Evolutionary conservation across 2,888 invertebrate species (phyloP).

Genomic region (Dasypolia templi): DNA sequence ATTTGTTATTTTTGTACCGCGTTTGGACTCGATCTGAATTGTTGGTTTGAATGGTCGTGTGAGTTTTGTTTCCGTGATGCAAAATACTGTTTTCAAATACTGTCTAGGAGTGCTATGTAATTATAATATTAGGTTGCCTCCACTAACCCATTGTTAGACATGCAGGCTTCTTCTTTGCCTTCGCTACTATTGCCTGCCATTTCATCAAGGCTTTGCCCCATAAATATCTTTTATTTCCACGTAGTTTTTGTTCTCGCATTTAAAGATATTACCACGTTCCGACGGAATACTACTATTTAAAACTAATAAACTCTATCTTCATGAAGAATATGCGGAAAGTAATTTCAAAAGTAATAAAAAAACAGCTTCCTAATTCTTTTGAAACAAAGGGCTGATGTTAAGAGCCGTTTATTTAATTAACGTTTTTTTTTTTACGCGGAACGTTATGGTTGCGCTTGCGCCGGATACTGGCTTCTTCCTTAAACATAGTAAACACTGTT

Average conservation of each 20-base stretch:
- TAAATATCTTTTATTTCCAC: neutral
- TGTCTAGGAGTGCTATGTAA: neutral
- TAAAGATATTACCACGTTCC: neutral
- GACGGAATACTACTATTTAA: slow-evolving; percentile 4
- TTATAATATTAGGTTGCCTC: neutral
- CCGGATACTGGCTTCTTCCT: slow-evolving; percentile 71
- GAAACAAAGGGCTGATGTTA: slow-evolving; percentile 68
- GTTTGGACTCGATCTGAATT: neutral
- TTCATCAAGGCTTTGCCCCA: neutral
- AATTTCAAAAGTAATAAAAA: slow-evolving; percentile 32
- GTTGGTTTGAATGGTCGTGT: neutral
- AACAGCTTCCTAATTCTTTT: slow-evolving; percentile 48
- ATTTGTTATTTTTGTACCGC: neutral
- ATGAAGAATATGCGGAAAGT: slow-evolving; percentile 48
- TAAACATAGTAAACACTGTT: slow-evolving; percentile 63
- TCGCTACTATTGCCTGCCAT: neutral
- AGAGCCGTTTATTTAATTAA: slow-evolving; percentile 56
- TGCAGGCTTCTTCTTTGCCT: neutral
- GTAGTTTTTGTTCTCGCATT: neutral
- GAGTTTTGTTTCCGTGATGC: neutral
- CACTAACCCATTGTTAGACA: neutral
- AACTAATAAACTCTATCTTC: slow-evolving; percentile 24
- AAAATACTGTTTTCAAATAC: neutral
- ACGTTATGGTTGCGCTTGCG: slow-evolving; percentile 58
- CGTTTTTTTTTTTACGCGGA: slow-evolving; percentile 66